Conservation (phyloP, 1,140 invertebrate species). For the Grapholita molesta region DNA sequence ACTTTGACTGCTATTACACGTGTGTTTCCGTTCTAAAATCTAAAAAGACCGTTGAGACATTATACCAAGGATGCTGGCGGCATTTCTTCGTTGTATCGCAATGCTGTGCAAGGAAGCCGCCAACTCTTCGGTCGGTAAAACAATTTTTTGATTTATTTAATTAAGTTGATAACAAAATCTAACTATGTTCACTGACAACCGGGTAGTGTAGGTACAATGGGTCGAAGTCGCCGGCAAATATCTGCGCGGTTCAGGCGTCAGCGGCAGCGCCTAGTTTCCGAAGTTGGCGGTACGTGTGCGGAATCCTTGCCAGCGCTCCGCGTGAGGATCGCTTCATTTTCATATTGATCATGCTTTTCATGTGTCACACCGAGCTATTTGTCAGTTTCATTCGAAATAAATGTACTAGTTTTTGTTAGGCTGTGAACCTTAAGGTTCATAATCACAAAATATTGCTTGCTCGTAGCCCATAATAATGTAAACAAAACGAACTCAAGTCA, state of each 20-base stretch:
- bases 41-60: no score
- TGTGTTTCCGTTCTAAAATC: no score
- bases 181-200: not conserved
- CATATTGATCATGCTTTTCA: constrained; percentile 35
- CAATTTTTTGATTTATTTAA: not conserved
- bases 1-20: no score
- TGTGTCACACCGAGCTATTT: not conserved
- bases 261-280: not conserved
- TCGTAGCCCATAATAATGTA: no score
- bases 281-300: constrained; percentile 28
- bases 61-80: no score
- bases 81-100: no score
- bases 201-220: not conserved
- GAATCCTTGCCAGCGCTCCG: constrained; percentile 25
- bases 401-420: no score
- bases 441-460: no score
- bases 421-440: no score
- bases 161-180: not conserved
- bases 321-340: constrained; percentile 35
- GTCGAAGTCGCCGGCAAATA: constrained; percentile 24
- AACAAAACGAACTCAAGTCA: no score
- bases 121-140: not conserved
- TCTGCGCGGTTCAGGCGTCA: constrained; percentile 21
- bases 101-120: no score
- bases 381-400: no score